These are phyloP conservation scores for Ephydatia muelleri DNA, from an alignment of 37 sponge, comb jelly and placozoan genomes.

Conservation along the genomic window DNA sequence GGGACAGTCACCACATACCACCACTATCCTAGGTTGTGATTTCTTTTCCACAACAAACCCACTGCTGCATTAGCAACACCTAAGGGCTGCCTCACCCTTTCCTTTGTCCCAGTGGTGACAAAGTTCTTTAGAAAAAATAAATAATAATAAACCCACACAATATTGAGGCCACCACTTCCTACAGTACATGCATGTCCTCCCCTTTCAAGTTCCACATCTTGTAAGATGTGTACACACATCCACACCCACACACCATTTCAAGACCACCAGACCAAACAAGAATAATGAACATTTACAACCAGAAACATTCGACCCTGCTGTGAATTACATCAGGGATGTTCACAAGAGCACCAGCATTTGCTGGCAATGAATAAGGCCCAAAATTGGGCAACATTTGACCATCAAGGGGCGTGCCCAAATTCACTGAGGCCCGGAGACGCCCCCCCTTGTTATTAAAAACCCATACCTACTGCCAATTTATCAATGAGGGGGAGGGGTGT, in stretches of 20 bases:
- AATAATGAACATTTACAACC: not conserved
- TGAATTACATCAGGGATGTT: too few relatives aligned
- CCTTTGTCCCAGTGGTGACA: too few relatives aligned
- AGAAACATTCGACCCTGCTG: too few relatives aligned
- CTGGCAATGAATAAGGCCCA: not conserved
- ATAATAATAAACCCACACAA: not conserved
- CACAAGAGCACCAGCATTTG: not conserved
- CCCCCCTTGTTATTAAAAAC: not conserved
- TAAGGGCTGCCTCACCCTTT: not conserved
- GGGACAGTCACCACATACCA: not conserved
- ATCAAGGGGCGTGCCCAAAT: not conserved
- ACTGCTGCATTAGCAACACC: not conserved
- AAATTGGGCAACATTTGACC: not conserved
- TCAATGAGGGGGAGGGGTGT: not conserved
- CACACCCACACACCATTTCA: not conserved
- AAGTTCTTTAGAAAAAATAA: too few relatives aligned
- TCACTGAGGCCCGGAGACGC: not conserved
- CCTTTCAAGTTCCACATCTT: not conserved
- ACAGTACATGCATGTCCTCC: not conserved
- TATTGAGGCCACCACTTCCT: too few relatives aligned
- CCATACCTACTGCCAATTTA: too few relatives aligned
- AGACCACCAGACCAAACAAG: not conserved
- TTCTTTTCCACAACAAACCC: not conserved
- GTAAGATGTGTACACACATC: not conserved
- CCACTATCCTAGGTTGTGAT: not conserved